These are phyloP conservation scores for Entelurus aequoreus DNA, from an alignment of 2,113 vertebrate genomes.

Conservation along the genomic window DNA sequence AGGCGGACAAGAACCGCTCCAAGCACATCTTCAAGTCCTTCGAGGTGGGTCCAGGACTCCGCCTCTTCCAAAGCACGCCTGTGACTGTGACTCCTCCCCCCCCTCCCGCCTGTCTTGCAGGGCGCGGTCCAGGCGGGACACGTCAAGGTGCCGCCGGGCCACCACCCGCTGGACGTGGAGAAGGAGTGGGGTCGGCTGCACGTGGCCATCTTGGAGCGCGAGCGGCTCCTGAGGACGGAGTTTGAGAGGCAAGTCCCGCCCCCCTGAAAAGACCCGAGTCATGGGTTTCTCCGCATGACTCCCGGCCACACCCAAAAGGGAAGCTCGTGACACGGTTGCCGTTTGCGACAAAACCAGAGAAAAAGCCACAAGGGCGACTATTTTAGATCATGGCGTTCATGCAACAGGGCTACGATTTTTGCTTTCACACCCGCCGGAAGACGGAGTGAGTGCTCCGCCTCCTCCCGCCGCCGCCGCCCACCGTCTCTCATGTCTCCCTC, in stretches of 20 bases:
- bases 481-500: conserved; percentile 23
- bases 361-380: too few species aligned
- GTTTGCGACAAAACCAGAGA: too few species aligned
- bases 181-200: conserved; percentile 95
- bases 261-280: neutral
- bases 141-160: conserved; percentile 82
- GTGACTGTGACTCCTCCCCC: too few species aligned
- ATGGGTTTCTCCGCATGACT: conserved; percentile 30
- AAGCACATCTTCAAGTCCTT: conserved; percentile 86
- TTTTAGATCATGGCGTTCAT: conserved; percentile 68
- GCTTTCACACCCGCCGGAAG: conserved; percentile 38
- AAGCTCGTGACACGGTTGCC: conserved; percentile 38
- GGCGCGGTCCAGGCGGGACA: conserved; percentile 80
- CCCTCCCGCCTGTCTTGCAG: conserved; percentile 53
- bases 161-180: conserved; percentile 90
- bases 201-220: conserved; percentile 86
- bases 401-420: conserved; percentile 58
- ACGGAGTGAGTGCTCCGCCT: conserved; percentile 52
- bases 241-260: conserved; percentile 73
- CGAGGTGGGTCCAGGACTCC: conserved; percentile 65
- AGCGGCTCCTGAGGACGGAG: conserved; percentile 83
- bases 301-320: conserved; percentile 11
- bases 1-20: conserved; percentile 90
- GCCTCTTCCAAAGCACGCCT: neutral
- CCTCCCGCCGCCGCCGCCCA: fast-evolving